Conservation (phyloP, 2,888 invertebrate species). For the Mythimna vitellina region DNA sequence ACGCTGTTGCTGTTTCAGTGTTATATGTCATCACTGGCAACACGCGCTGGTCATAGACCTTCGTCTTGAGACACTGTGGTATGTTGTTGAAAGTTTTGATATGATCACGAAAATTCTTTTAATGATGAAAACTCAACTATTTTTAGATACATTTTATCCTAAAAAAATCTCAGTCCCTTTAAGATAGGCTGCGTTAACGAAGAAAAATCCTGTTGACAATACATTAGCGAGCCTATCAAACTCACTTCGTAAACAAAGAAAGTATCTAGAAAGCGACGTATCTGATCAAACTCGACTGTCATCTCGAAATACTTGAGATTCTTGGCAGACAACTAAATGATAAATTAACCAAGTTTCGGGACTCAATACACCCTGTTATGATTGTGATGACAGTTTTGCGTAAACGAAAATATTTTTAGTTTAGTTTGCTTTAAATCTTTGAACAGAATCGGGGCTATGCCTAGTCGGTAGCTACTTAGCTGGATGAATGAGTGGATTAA, state of each 20-base stretch:
- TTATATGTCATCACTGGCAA: too few relatives aligned
- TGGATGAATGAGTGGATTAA: not conserved
- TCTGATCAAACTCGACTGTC: conserved; percentile 81
- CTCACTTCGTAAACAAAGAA: conserved; percentile 76
- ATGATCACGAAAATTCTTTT: too few relatives aligned
- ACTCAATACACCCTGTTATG: conserved; percentile 75
- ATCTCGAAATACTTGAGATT: conserved; percentile 69
- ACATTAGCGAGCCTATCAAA: conserved; percentile 67
- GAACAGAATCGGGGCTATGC: not conserved
- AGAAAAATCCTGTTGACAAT: conserved; percentile 4
- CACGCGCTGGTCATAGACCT: too few relatives aligned
- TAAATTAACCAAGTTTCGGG: conserved; percentile 84
- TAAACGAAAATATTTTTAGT: not conserved
- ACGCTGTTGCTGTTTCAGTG: too few relatives aligned
- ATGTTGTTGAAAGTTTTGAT: too few relatives aligned
- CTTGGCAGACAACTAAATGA: conserved; percentile 78
- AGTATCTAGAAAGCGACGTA: conserved; percentile 63
- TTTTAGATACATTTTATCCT: not conserved
- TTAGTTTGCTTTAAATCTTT: conserved; percentile 4
- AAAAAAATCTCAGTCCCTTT: not conserved
- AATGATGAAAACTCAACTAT: too few relatives aligned
- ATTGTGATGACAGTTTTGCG: conserved; percentile 71
- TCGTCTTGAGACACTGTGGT: too few relatives aligned
- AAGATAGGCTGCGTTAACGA: not conserved
- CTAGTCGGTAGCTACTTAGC: not conserved